Evolutionary conservation across 2,113 vertebrate genomes (phyloP).

Genomic region (Grantiella picta): DNA sequence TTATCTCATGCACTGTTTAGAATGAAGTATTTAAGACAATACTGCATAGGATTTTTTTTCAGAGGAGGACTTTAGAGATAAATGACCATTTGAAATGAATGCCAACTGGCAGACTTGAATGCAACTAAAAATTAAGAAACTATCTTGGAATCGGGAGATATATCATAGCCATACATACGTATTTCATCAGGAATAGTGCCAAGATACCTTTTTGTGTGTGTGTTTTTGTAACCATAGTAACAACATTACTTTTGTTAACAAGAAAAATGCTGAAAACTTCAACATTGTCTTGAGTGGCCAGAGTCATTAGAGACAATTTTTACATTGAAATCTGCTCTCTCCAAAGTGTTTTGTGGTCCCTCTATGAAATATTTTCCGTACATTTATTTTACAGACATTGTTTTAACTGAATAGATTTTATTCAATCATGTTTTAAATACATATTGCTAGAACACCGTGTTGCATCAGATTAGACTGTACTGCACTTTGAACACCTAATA

Average conservation of each 20-base stretch:
- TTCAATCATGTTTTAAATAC: background rate
- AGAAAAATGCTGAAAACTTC: background rate
- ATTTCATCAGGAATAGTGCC: background rate
- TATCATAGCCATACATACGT: background rate
- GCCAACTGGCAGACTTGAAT: background rate
- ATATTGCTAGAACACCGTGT: background rate
- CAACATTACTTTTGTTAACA: background rate
- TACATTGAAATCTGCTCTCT: fast-evolving
- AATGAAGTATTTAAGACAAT: background rate
- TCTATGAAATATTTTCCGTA: background rate
- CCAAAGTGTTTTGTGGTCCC: background rate
- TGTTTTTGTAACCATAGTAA: background rate
- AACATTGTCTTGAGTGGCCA: background rate
- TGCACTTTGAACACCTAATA: background rate
- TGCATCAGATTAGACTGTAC: background rate
- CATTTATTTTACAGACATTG: background rate
- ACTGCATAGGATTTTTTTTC: background rate
- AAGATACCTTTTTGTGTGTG: background rate
- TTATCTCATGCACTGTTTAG: background rate
- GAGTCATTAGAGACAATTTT: background rate
- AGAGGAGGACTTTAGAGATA: background rate
- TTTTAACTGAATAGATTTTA: background rate
- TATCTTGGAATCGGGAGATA: background rate
- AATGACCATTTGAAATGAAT: background rate
- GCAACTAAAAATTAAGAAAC: background rate